Conservation (phyloP, 2,888 invertebrate species). For the Spodoptera picta region DNA sequence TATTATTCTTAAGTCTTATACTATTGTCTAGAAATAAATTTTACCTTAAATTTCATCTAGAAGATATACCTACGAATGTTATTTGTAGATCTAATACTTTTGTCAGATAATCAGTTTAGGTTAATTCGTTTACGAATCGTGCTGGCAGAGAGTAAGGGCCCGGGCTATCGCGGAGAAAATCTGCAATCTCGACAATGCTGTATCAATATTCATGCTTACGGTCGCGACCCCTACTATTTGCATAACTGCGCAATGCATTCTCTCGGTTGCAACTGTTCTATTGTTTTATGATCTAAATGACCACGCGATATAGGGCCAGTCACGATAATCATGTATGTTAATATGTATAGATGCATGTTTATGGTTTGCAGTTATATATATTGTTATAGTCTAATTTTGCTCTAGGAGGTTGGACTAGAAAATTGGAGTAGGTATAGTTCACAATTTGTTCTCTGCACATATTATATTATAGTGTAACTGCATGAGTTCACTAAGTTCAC, state of each 20-base stretch:
- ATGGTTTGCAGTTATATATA: slow-evolving; percentile 65
- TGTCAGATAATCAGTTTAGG: slow-evolving; percentile 76
- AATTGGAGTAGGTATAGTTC: too few relatives aligned
- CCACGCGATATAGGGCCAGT: slow-evolving; percentile 83
- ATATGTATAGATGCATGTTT: slow-evolving; percentile 71
- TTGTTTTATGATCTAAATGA: slow-evolving; percentile 89
- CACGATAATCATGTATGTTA: slow-evolving; percentile 85
- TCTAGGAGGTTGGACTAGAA: slow-evolving; percentile 6
- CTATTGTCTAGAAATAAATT: slow-evolving; percentile 63
- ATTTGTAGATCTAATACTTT: slow-evolving; percentile 69
- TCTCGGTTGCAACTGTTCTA: slow-evolving; percentile 85
- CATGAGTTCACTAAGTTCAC: slow-evolving; percentile 3
- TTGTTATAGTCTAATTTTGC: slow-evolving; percentile 41
- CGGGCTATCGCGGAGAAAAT: slow-evolving; percentile 79
- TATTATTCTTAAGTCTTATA: slow-evolving; percentile 73
- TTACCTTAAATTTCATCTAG: slow-evolving; percentile 63
- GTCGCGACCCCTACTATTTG: slow-evolving; percentile 87
- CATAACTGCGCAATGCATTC: slow-evolving; percentile 87
- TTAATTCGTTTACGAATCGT: slow-evolving; percentile 83
- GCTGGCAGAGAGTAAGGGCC: slow-evolving; percentile 78
- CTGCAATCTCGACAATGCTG: slow-evolving; percentile 85
- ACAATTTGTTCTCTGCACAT: neutral
- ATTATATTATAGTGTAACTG: neutral
- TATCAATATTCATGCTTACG: slow-evolving; percentile 88
- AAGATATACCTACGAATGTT: slow-evolving; percentile 50